These are phyloP conservation scores for Cotesia chilonis DNA, from an alignment of 1,140 invertebrate genomes.

Conservation along the genomic window DNA sequence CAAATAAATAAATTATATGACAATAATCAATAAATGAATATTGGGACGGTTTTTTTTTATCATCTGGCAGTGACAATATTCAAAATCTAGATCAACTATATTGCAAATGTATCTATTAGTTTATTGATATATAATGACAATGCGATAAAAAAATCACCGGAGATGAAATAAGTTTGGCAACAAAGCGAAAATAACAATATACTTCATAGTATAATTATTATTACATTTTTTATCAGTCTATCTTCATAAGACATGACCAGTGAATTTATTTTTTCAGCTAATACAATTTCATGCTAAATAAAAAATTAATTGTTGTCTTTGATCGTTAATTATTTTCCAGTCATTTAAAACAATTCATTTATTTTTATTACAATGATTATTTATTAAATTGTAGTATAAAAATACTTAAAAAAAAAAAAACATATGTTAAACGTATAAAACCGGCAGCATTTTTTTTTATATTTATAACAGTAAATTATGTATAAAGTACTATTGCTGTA, in stretches of 20 bases:
- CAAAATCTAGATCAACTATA: background rate
- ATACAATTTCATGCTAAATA: constrained; percentile 2
- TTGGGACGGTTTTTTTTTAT: constrained; percentile 12
- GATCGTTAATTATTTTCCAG: too few species aligned
- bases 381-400: too few species aligned
- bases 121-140: background rate
- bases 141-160: background rate
- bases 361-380: too few species aligned
- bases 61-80: constrained; percentile 15
- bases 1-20: background rate
- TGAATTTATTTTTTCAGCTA: constrained; percentile 4
- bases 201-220: constrained; percentile 53
- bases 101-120: background rate
- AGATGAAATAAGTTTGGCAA: background rate
- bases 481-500: background rate
- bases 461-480: background rate
- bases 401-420: too few species aligned
- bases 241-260: constrained; percentile 15
- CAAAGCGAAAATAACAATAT: constrained; percentile 57
- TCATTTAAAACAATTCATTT: too few species aligned
- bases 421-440: too few species aligned
- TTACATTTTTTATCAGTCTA: constrained; percentile 47
- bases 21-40: background rate
- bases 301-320: too few species aligned
- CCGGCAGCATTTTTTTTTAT: too few species aligned